Evolutionary conservation across 2,113 vertebrate genomes (phyloP).

Genomic region (Crotalus tigris): DNA sequence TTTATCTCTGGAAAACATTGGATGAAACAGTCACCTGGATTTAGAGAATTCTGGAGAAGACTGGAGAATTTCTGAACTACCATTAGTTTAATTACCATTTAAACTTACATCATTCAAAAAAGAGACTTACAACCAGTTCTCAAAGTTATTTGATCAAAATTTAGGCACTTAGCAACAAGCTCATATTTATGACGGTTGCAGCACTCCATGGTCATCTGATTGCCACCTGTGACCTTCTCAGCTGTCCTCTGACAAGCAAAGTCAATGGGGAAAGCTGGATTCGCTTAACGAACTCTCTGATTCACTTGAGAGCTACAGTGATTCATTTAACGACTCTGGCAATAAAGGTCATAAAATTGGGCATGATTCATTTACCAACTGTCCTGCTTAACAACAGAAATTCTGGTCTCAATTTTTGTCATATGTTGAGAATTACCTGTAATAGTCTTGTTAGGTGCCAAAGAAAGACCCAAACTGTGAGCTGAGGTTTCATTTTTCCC

Average conservation of each 20-base stretch:
- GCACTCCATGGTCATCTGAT: neutral
- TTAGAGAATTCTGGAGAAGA: neutral
- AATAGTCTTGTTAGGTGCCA: neutral
- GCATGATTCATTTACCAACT: too few relatives aligned
- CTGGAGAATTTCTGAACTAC: neutral
- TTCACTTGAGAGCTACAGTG: too few relatives aligned
- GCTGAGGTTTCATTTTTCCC: too few relatives aligned
- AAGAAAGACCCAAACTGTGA: neutral
- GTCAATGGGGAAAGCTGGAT: too few relatives aligned
- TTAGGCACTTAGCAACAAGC: neutral
- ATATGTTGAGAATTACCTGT: too few relatives aligned
- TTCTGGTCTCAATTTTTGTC: too few relatives aligned
- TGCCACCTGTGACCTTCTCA: too few relatives aligned
- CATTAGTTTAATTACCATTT: neutral
- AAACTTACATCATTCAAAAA: neutral
- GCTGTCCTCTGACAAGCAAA: too few relatives aligned
- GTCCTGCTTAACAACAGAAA: too few relatives aligned
- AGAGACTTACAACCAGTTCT: neutral
- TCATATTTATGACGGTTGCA: neutral
- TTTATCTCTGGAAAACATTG: neutral
- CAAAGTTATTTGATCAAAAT: neutral
- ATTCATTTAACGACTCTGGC: too few relatives aligned
- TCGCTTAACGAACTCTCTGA: too few relatives aligned
- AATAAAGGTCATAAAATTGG: too few relatives aligned
- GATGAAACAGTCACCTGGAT: neutral